Evolutionary conservation across 2,888 invertebrate genomes (phyloP).

Genomic region (Amiota communis): DNA sequence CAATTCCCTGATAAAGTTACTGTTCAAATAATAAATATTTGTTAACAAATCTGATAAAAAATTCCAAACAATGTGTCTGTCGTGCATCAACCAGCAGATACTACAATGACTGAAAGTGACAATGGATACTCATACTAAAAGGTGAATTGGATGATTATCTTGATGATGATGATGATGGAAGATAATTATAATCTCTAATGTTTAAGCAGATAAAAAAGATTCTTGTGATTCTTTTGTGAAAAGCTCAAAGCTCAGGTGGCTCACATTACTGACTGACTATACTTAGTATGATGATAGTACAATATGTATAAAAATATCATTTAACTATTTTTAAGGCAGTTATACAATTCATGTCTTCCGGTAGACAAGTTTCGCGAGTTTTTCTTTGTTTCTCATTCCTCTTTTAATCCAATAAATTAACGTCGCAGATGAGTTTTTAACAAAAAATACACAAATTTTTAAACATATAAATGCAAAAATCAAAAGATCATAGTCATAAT

Average conservation of each 20-base stretch:
- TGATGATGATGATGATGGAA: neutral
- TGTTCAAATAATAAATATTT: constrained; percentile 10
- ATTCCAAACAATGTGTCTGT: neutral
- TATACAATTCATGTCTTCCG: neutral
- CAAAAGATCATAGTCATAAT: neutral
- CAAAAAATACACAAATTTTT: neutral
- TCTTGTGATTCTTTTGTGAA: constrained; percentile 10
- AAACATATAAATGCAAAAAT: neutral
- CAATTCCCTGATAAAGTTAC: too few relatives aligned
- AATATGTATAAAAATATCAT: neutral
- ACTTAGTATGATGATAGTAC: too few relatives aligned
- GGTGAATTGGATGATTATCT: neutral
- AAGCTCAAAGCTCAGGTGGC: constrained; percentile 12
- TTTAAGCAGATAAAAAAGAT: constrained; percentile 4
- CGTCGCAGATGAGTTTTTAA: constrained; percentile 34
- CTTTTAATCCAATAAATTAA: neutral
- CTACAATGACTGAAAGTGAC: neutral
- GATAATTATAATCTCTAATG: neutral
- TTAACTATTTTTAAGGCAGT: constrained; percentile 6
- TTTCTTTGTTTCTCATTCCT: too few relatives aligned
- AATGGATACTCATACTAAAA: too few relatives aligned
- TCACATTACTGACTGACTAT: too few relatives aligned
- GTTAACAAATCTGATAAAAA: constrained; percentile 14
- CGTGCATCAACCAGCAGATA: neutral
- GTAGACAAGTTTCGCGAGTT: neutral